Evolutionary conservation across 2,888 invertebrate species (phyloP).

Genomic region (Philhelius pedissequus): DNA sequence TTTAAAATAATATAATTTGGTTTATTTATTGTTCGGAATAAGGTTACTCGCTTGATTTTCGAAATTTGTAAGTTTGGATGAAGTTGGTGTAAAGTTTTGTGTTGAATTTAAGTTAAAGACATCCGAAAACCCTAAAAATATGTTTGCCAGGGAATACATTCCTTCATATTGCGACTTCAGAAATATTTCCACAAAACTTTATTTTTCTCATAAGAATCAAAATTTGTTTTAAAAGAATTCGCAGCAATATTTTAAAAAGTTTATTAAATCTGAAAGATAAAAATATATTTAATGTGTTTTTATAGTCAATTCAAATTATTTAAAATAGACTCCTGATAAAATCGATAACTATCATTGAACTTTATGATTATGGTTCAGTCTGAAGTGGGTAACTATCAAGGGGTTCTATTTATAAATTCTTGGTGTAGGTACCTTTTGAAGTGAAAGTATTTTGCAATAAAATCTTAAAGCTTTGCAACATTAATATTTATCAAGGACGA

Average conservation of each 20-base stretch:
- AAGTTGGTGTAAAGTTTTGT: not conserved
- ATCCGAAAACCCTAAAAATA: not conserved
- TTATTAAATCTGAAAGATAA: no score
- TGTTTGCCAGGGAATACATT: not conserved
- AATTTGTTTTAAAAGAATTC: not conserved
- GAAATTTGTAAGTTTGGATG: not conserved
- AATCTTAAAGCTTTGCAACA: no score
- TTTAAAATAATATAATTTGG: not conserved
- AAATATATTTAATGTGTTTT: no score
- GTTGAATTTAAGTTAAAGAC: not conserved
- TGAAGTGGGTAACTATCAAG: no score
- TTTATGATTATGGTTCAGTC: not conserved
- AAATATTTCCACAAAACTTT: not conserved
- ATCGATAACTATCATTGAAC: slow-evolving; percentile 4
- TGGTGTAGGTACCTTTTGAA: no score
- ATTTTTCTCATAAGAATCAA: not conserved
- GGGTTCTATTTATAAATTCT: no score
- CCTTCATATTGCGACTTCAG: not conserved
- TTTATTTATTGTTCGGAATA: not conserved
- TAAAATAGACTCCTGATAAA: not conserved
- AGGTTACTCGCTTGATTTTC: not conserved
- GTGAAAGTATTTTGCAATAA: no score
- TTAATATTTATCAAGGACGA: no score
- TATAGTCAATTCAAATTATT: not conserved
- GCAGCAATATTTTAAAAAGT: not conserved